phyloP scores from a whole-genome alignment of 2,113 vertebrate species.

The Anser cygnoides region DNA sequence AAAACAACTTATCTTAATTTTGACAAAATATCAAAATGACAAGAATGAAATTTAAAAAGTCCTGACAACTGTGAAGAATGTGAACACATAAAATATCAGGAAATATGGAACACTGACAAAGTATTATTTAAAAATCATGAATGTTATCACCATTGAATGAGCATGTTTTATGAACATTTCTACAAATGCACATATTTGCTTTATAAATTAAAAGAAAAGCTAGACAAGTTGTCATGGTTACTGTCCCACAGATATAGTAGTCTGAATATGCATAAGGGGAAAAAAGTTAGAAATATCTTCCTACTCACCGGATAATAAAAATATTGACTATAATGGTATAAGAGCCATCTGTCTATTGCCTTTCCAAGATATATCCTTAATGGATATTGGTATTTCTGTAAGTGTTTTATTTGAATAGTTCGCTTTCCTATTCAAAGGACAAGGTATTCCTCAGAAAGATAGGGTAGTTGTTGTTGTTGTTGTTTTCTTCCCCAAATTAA shows the following conservation, averaged over 20 bases:
- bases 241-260: not conserved
- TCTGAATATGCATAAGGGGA: not conserved
- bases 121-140: not conserved
- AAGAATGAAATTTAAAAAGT: constrained; percentile 24
- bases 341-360: not conserved
- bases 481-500: not conserved
- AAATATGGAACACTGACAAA: constrained; percentile 9
- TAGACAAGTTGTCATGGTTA: constrained; percentile 22
- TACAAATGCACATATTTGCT: constrained; percentile 31
- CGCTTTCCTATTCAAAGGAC: not conserved
- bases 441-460: not conserved
- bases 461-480: not conserved
- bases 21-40: constrained; percentile 45
- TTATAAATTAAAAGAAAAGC: constrained; percentile 26
- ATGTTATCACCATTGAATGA: not conserved
- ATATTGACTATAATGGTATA: not conserved
- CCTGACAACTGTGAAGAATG: constrained; percentile 24
- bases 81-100: constrained; percentile 23
- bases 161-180: not conserved
- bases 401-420: not conserved
- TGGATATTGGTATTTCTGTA: not conserved
- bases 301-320: not conserved
- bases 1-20: constrained; percentile 14
- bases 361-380: not conserved
- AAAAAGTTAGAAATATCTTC: not conserved